Evolutionary conservation across 2,888 invertebrate species (phyloP), one percentile per base, ranked within the genome.

Genomic region (Rhamphomyia laevipes): DNA sequence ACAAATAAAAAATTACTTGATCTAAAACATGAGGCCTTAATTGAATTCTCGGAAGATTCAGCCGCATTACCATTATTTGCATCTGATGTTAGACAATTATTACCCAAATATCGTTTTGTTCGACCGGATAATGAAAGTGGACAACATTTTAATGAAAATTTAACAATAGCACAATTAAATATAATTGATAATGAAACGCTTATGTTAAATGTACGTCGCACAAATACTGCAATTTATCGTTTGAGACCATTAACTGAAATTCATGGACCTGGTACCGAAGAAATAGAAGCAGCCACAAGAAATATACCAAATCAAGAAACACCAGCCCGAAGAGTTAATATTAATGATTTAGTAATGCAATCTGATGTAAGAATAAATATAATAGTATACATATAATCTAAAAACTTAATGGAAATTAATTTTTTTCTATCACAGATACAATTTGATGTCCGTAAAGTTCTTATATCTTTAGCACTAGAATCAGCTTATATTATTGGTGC

Each of bases 371-470:
- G 60, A 57, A 31, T 15, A 33, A 45, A 37, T 40, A 27, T 43
- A 33, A 7, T 18, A n/a, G 3, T 10, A 41, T 30, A 21, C 37
- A 9, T 30, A 37, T 45, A n/a, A n/a, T n/a, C n/a, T n/a, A n/a
- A n/a, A n/a, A 16, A 43, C n/a, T 15, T 31, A 15, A 21, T 4
- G 11, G n/a, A 37, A 44, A 45, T 43, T 37, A 16, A n/a, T n/a
- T n/a, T 37, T 43, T 30, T 48, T 23, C 6, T 13, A 11, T 59
- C 61, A 17, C 56, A 82, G 81, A 77, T 82, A 61, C 80, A 81
- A 65, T 74, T 74, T 55, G 82, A 82, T 65, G 73, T 82, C 35
- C 68, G 79, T n/a, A 79, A 79, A 64, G 81, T 82, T 43, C 68
- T 83, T 17, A 77, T 82, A 46, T 79, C 82, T 0, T 64, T 83